Base-by-base conservation (phyloP, 2,797 vertebrate genomes). In the Enteromius anoplus region DNA sequence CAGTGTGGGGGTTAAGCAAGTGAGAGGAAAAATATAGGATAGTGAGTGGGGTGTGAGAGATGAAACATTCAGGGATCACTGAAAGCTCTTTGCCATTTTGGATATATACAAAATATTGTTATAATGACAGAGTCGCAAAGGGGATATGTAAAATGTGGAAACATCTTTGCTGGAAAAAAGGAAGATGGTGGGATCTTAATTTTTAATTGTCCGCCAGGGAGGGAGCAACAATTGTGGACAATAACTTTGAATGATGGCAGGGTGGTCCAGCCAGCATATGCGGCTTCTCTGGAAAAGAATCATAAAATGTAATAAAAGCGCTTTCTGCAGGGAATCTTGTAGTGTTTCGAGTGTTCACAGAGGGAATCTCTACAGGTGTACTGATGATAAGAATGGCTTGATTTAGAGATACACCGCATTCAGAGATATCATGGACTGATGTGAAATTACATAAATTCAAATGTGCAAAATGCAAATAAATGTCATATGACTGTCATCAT, bases 21-120 rank as follows among this genome's bases (percentile, higher is more conserved):
- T 79, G 70, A 84, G 21, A 81, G 26, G 21, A 78, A 49, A 78
- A 45, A 34, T 29, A 37, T 58, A 55, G 72, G 21, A 73, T 84
- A n/a, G 51, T 32, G 11, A 5, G 4, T 21, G 51, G 55, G 45
- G 14, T 47, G 40, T 21, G 58, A 78, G 62, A 73, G 58, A 62
- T 75, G 26, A 64, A 45, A 10, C 21, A 82, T 37, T 76, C 37
- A 32, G 34, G 65, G 60, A 69, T 70, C 32, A 76, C 62, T 60
- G 21, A 76, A 60, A 80, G 72, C 66, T 55, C 65, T 80, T 75
- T 29, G 42, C 64, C 19, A 68, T 78, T 86, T 75, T 34, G 53
- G 34, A 45, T 66, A 83, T 85, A 80, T 85, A 85, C 78, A 70
- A 40, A 80, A 75, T 78, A 81, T 81, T 81, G 69, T 82, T 42